Conservation (phyloP, 2,888 invertebrate species). For the Tenthredo distinguenda region DNA sequence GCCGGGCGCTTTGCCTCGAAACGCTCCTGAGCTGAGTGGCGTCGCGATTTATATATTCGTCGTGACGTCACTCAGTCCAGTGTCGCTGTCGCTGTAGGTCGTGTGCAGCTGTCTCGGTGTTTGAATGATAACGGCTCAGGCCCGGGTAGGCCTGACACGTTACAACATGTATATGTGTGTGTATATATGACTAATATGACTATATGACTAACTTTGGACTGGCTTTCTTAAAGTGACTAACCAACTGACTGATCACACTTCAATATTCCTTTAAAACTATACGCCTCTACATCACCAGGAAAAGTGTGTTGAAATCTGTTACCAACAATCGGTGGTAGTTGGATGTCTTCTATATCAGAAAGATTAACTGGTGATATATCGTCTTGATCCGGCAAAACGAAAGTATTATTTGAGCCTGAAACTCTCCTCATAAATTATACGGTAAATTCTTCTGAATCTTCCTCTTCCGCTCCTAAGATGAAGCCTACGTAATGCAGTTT, state of each 20-base stretch:
- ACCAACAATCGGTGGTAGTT: constrained; percentile 19
- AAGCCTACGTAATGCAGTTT: constrained; percentile 31
- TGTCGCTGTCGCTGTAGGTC: too few species aligned
- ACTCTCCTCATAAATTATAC: constrained; percentile 13
- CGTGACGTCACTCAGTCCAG: too few species aligned
- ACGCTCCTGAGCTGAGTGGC: too few species aligned
- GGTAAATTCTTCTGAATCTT: constrained; percentile 34
- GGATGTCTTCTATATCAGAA: background rate
- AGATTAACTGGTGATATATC: constrained; percentile 26
- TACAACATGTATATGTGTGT: too few species aligned
- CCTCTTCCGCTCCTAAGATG: constrained; percentile 21
- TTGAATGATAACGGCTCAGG: too few species aligned
- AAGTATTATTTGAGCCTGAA: constrained; percentile 12
- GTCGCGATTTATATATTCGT: too few species aligned
- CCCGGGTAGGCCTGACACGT: too few species aligned
- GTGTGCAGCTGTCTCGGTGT: too few species aligned
- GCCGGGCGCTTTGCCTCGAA: too few species aligned
- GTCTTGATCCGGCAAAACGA: constrained; percentile 28
- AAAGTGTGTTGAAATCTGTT: constrained; percentile 36
- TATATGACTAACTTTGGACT: background rate
- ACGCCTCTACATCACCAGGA: constrained; percentile 9
- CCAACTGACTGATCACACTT: constrained; percentile 29
- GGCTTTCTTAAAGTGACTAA: constrained; percentile 4
- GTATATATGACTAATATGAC: too few species aligned
- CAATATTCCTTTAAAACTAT: background rate